phyloP scores from a whole-genome alignment of 2,888 invertebrate genomes.

The Junonia oenone region DNA sequence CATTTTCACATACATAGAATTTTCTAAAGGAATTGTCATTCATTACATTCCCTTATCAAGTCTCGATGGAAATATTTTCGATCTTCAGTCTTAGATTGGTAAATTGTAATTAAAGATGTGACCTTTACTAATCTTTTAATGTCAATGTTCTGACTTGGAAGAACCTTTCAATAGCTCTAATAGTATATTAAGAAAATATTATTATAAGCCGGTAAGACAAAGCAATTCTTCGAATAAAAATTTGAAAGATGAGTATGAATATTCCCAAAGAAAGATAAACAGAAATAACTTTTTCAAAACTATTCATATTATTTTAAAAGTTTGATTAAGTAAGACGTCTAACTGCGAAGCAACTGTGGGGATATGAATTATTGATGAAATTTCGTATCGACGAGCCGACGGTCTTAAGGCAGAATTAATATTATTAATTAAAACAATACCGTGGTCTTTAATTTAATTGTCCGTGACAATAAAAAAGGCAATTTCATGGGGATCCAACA shows the following conservation, averaged over 20 bases:
- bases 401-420: not conserved
- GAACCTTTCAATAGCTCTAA: no score
- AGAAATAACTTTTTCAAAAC: not conserved
- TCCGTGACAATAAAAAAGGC: constrained; percentile 49
- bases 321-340: not conserved
- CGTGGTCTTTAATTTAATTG: constrained; percentile 36
- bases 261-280: not conserved
- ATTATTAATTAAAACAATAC: not conserved
- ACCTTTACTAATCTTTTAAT: no score
- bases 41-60: no score
- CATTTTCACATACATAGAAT: no score
- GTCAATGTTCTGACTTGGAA: no score
- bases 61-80: no score
- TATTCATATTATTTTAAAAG: not conserved
- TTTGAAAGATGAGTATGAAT: not conserved
- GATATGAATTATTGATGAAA: not conserved
- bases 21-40: no score
- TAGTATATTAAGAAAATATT: not conserved
- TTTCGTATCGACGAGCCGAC: not conserved
- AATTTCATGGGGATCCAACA: constrained; percentile 42
- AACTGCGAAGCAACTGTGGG: not conserved
- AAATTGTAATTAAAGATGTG: no score
- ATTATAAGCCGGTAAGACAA: not conserved
- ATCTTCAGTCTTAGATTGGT: no score
- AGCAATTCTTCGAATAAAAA: not conserved